Evolutionary conservation across 2,797 vertebrate genomes (phyloP), one percentile per base, ranked within the genome.

Genomic region (Hipposideros larvatus): DNA sequence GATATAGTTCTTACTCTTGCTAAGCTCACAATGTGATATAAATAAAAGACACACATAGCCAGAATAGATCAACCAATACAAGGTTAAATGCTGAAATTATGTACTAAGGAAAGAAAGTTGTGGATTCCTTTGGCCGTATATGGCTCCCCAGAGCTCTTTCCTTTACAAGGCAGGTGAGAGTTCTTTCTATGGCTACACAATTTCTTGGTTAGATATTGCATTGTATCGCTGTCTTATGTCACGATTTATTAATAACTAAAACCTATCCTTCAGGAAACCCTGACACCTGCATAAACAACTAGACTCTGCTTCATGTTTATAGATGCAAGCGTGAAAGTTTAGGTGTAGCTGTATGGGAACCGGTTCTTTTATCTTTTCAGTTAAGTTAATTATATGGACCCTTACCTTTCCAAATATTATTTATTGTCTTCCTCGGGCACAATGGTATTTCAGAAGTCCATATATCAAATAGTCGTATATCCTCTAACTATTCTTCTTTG

Each of bases 301-400:
- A 94, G 91, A 95, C 80, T 96, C 91, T 96, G 84, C 71, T 96
- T 96, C 77, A 97, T 96, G 95, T 97, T 97, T 98, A 98, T 97
- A 96, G 94, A 97, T 73, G 68, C 41, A 61, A 93, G 90, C 91
- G 93, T 96, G 85, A 89, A 97, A 96, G 94, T 95, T 97, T 88
- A 92, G 84, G 90, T 94, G 51, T 77, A 94, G 87, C 48, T 37
- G 21, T 90, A 74, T 73, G 78, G 92, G 96, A 93, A 93, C 82
- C 92, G 59, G 91, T 94, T 96, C 92, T 97, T 98, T 97, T 96
- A 97, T 97, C 94, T 97, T 94, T 94, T 71, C 89, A 93, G 93
- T 96, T 97, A 97, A 93, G 94, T 96, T 98, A 97, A 97, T 98
- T 97, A 83, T 97, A 96, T 87, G 78, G 94, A 92, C 82, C 79